Base-by-base conservation (phyloP, 1,140 invertebrate species). In the Drosophila orosa region DNA sequence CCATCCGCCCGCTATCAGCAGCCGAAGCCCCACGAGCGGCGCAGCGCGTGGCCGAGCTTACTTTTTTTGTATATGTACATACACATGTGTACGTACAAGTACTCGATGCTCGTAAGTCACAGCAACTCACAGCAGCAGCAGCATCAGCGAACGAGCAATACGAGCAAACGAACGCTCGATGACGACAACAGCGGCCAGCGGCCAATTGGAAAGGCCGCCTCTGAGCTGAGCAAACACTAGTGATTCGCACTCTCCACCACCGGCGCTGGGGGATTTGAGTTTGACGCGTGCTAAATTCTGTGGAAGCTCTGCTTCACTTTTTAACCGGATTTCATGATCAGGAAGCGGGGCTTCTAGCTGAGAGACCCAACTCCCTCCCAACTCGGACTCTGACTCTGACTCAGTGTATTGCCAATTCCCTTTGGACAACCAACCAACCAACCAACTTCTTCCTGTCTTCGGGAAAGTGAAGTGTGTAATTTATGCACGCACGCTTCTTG, bases 401-500 rank as follows among this genome's bases (percentile, higher is more conserved):
- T 54, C 50, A 68, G 61, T 48, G 63, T 27, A 17, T 75, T 50
- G 74, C 35, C 47, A 31, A 52, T 50, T 15, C 4, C 19, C 56
- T 45, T 6, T 12, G 4, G n/a, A n/a, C n/a, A n/a, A n/a, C 10
- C 8, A n/a, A n/a, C 24, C 39, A 6, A 45, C 22, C 10, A 50
- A n/a, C n/a, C n/a, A n/a, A n/a, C 44, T 59, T 77, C 31, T 77
- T 77, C 66, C 74, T 58, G 72, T 54, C 50, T 35, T 35, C 50
- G 31, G 19, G 50, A 54, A 54, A 54, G 50, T 24, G 37, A 35
- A n/a, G n/a, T n/a, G 27, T 33, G 62, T 83, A 87, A 87, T 87
- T 72, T 86, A 86, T 86, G 75, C 83, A 67, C 39, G 47, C 67
- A 66, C 55, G 72, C 59, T 75, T 52, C 74, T 57, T 74, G 73